phyloP scores from a whole-genome alignment of 23 tunicate species.

The Halocynthia roretzi region DNA sequence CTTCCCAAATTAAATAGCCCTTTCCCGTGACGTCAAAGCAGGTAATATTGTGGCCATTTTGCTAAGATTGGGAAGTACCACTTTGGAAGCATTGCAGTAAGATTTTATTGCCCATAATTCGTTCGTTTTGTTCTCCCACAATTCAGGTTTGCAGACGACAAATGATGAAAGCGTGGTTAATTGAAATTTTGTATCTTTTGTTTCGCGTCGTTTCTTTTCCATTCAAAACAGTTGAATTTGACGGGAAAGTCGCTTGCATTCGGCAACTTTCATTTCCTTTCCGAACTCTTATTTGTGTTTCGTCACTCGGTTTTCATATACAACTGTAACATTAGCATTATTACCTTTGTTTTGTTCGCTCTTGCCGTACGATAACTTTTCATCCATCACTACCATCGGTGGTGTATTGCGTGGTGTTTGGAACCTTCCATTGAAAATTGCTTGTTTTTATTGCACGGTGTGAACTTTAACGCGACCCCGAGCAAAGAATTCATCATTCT shows the following conservation, averaged over 20 bases:
- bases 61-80: no score
- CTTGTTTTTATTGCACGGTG: no score
- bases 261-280: conserved; percentile 2
- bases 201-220: background rate
- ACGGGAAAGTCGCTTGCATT: conserved; percentile 1
- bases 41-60: background rate
- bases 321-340: conserved; percentile 8
- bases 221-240: background rate
- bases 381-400: no score
- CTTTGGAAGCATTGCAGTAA: no score
- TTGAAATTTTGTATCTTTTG: conserved; percentile 3
- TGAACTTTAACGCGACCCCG: no score
- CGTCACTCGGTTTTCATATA: background rate
- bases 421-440: no score
- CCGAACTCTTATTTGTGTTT: background rate
- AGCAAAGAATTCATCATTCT: no score
- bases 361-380: no score
- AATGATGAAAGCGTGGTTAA: background rate
- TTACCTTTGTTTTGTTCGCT: background rate
- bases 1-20: no score
- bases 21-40: no score
- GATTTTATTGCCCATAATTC: background rate
- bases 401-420: no score
- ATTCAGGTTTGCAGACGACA: background rate
- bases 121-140: background rate